These are phyloP conservation scores for Ennomos erosarius DNA, from an alignment of 2,888 invertebrate species.

Conservation along the genomic window DNA sequence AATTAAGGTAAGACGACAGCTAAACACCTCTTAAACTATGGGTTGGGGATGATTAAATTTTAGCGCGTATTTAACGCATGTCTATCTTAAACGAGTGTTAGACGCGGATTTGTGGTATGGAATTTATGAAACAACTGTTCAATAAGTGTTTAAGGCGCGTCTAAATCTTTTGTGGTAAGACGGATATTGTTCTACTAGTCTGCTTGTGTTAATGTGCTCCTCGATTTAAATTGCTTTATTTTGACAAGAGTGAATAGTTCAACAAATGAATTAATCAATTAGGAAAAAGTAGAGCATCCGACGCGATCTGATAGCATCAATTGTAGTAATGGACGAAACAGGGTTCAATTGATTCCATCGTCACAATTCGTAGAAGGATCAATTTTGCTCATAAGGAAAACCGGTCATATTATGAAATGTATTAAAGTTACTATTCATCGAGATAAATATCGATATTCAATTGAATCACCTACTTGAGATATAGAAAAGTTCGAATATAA, in stretches of 20 bases:
- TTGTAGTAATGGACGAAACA: constrained; percentile 35
- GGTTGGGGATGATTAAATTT: too few relatives aligned
- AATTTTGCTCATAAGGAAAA: constrained; percentile 25
- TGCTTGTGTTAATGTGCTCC: too few relatives aligned
- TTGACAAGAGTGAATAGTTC: constrained; percentile 26
- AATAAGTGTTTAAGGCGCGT: too few relatives aligned
- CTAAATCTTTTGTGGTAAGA: too few relatives aligned
- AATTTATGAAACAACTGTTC: too few relatives aligned
- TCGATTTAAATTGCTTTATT: constrained; percentile 27
- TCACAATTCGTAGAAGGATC: constrained; percentile 23
- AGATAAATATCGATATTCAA: not conserved
- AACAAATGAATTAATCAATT: constrained; percentile 37
- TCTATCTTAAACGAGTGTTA: too few relatives aligned
- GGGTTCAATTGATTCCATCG: constrained; percentile 37
- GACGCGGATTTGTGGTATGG: too few relatives aligned
- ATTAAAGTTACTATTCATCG: not conserved
- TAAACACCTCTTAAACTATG: too few relatives aligned
- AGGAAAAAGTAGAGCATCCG: constrained; percentile 32
- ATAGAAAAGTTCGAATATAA: constrained; percentile 10
- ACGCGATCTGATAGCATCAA: constrained; percentile 31
- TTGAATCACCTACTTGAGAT: constrained; percentile 11
- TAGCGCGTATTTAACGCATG: too few relatives aligned
- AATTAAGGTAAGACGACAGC: too few relatives aligned
- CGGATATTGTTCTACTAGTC: too few relatives aligned
- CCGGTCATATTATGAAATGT: not conserved